phyloP scores from a whole-genome alignment of 2,113 vertebrate species.

The Petrocephalus zakoni region DNA sequence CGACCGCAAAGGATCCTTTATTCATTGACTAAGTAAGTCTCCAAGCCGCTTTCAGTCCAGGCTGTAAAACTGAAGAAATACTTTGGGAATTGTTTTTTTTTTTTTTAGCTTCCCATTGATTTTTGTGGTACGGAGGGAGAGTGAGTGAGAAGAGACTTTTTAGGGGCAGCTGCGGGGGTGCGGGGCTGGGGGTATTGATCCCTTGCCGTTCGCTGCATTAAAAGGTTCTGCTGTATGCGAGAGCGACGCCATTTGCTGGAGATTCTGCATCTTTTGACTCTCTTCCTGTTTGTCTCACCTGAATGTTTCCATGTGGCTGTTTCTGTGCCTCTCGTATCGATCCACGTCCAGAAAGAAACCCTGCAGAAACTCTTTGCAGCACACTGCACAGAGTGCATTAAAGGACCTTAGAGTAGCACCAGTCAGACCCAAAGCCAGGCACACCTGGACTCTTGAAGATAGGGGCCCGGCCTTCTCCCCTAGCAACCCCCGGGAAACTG shows the following conservation, averaged over 20 bases:
- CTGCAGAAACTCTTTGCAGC: not conserved
- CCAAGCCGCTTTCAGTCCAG: constrained; percentile 8
- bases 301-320: not conserved
- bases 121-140: constrained; percentile 24
- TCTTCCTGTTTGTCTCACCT: constrained; percentile 16
- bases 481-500: too few relatives aligned
- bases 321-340: not conserved
- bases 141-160: constrained; percentile 21
- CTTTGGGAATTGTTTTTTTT: constrained; percentile 29
- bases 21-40: constrained; percentile 25
- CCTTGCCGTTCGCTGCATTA: constrained; percentile 6
- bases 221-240: constrained; percentile 22
- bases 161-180: not conserved
- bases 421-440: not conserved
- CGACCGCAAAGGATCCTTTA: constrained; percentile 17
- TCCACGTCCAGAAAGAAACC: not conserved
- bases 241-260: not conserved
- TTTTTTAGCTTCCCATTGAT: constrained; percentile 22
- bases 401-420: not conserved
- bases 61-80: constrained; percentile 29
- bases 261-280: not conserved
- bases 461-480: not conserved
- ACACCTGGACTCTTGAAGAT: not conserved
- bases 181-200: constrained; percentile 27
- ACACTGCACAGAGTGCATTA: not conserved